Conservation (phyloP, 2,888 invertebrate species). For the Drosophila anomelani region DNA sequence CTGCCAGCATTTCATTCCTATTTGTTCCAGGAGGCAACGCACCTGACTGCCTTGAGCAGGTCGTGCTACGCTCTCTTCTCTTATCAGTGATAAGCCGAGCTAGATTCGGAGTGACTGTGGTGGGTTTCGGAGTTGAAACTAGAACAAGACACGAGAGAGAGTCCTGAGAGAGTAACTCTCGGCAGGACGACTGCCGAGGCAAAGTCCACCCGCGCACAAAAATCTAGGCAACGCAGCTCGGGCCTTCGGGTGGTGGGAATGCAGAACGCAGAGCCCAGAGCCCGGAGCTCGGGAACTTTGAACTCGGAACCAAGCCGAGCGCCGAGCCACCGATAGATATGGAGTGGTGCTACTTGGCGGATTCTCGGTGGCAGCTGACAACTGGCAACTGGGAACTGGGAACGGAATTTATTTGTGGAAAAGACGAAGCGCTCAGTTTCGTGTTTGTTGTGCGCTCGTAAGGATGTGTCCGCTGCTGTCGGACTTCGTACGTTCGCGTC, state of each 20-base stretch:
- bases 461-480: constrained; percentile 82
- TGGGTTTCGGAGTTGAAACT: constrained; percentile 62
- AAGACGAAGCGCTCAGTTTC: constrained; percentile 83
- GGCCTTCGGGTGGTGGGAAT: constrained; percentile 14
- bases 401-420: constrained; percentile 73
- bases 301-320: constrained; percentile 7
- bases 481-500: constrained; percentile 77
- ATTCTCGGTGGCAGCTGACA: constrained; percentile 29
- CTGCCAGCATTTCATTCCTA: background rate
- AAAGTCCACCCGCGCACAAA: constrained; percentile 50
- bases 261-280: constrained; percentile 1
- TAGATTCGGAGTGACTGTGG: constrained; percentile 49
- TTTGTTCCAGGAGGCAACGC: background rate
- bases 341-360: constrained; percentile 17
- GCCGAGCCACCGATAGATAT: constrained; percentile 14
- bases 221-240: constrained; percentile 51
- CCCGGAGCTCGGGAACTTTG: constrained; percentile 9
- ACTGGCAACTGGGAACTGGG: constrained; percentile 45
- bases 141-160: constrained; percentile 22
- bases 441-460: constrained; percentile 84
- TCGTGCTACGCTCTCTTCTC: constrained; percentile 22
- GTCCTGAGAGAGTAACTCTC: constrained; percentile 5
- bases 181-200: constrained; percentile 45
- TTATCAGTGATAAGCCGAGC: constrained; percentile 58
- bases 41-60: constrained; percentile 14